A percentile compares a stretch with the other conserved stretches of the same genome.
These are phyloP conservation scores for Gobio gobio DNA, from an alignment of 2,113 vertebrate genomes.

Conservation along the genomic window DNA sequence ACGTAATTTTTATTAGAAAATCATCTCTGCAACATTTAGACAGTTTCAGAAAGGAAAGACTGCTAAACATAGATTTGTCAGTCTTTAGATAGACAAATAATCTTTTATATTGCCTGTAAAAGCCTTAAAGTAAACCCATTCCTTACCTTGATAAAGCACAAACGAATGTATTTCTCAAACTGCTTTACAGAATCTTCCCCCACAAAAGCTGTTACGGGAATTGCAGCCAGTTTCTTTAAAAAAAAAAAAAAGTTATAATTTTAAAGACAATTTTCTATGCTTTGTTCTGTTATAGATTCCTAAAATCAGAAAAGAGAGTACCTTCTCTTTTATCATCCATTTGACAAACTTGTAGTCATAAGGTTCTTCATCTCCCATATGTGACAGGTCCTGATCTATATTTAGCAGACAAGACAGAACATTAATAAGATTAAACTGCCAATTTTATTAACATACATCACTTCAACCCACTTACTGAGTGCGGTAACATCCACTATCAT, in stretches of 20 bases:
- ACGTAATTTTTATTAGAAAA: background rate
- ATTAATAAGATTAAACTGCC: background rate
- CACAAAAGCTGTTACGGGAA: slow-evolving; percentile 92
- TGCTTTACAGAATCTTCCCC: slow-evolving; percentile 80
- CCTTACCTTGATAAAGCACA: slow-evolving; percentile 98
- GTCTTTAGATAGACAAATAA: background rate
- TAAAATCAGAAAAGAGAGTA: slow-evolving; percentile 57
- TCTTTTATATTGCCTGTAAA: background rate
- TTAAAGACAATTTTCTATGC: background rate
- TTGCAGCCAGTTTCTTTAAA: slow-evolving; percentile 90
- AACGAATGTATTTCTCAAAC: slow-evolving; percentile 94
- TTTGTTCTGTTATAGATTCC: background rate
- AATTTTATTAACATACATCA: background rate
- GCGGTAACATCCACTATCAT: slow-evolving; percentile 88
- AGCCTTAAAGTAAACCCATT: background rate
- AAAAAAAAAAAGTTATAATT: background rate
- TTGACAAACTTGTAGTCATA: slow-evolving; percentile 96
- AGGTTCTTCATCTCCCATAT: slow-evolving; percentile 76
- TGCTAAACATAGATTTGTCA: background rate
- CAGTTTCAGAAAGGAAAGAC: background rate
- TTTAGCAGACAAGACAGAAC: slow-evolving; percentile 19
- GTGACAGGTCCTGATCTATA: slow-evolving; percentile 86
- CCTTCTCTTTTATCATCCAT: slow-evolving; percentile 97
- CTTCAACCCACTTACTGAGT: slow-evolving; percentile 77
- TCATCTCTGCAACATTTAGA: background rate